Evolutionary conservation across 2,113 vertebrate species (phyloP), one percentile per base, ranked within the genome.

Genomic region (Genyomyrus donnyi): DNA sequence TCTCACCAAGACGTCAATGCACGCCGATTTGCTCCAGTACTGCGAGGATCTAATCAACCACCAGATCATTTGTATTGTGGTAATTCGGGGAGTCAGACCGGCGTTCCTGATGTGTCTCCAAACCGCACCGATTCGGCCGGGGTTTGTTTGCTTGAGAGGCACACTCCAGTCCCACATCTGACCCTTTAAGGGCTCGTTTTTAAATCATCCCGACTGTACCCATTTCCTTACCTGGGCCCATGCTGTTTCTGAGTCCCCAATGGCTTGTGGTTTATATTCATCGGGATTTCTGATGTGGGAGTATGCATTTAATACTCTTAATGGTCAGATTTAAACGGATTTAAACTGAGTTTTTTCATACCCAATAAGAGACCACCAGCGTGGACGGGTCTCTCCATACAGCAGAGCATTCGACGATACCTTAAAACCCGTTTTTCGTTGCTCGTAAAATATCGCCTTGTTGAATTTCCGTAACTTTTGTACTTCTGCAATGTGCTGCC

Each of bases 11-110:
- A 77, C 45, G 62, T 90, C 89, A 70, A 35, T 48, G 62, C 58
- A 74, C 42, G 58, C 85, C 89, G 35, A 90, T 90, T 90, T 70
- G 49, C 56, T 74, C 46, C 27, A 52, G 85, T 42, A n/a, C 48
- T 66, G 13, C 62, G 21, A 62, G 52, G 46, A 39, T 86, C 89
- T 85, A 70, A 45, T 46, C 52, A 86, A 86, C 42, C 58, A 77
- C 89, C 84, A 52, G 46, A 87, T 46, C 66, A 74, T 87, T 52
- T 87, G 58, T 74, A 90, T 42, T 53, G 56, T 45, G 89, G 62
- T 87, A 52, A 87, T 87, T 74, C 70, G 3, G 24, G 58, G 58
- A 27, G 62, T 31, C 62, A 70, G 62, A 70, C n/a, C 19, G 74
- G 74, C 35, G 74, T 42, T 77, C 31, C 74, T 42, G 35, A 2